A percentile compares a stretch with the other conserved stretches of the same genome.
Conservation (phyloP, 2,797 vertebrate genomes). For the Setipinna tenuifilis region DNA sequence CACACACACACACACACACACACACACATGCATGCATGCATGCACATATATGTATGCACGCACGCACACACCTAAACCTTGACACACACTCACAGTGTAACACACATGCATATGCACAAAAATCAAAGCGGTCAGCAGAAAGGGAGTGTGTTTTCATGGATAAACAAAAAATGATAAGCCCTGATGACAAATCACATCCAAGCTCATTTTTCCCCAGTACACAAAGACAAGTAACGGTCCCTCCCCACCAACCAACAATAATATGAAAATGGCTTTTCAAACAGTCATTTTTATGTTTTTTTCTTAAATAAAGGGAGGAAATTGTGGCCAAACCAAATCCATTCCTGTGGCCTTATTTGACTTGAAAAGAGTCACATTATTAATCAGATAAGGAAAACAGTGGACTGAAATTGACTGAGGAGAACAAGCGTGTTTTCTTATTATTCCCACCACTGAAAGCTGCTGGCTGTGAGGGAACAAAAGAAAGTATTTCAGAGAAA, state of each 20-base stretch:
- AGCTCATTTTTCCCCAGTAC: neutral
- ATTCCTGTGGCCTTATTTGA: neutral
- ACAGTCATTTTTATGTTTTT: neutral
- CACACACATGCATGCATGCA: neutral
- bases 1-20: neutral
- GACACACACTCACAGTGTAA: neutral
- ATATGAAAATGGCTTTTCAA: neutral
- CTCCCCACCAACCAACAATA: neutral
- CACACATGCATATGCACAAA: neutral
- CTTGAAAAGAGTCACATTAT: neutral
- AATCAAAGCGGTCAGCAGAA: neutral
- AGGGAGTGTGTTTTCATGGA: constrained; percentile 1
- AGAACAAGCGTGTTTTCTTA: neutral
- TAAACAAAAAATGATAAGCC: neutral
- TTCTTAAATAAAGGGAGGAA: neutral
- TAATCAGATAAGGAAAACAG: constrained; percentile 12
- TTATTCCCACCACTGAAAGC: neutral
- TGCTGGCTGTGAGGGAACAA: neutral
- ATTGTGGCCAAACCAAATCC: neutral
- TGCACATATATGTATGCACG: no score
- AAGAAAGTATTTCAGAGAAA: neutral
- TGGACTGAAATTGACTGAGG: neutral
- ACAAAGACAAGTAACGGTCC: neutral
- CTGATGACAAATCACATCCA: neutral
- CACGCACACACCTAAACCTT: no score